Evolutionary conservation across 2,113 vertebrate species (phyloP), one percentile per base, ranked within the genome.

Genomic region (Talpa occidentalis): DNA sequence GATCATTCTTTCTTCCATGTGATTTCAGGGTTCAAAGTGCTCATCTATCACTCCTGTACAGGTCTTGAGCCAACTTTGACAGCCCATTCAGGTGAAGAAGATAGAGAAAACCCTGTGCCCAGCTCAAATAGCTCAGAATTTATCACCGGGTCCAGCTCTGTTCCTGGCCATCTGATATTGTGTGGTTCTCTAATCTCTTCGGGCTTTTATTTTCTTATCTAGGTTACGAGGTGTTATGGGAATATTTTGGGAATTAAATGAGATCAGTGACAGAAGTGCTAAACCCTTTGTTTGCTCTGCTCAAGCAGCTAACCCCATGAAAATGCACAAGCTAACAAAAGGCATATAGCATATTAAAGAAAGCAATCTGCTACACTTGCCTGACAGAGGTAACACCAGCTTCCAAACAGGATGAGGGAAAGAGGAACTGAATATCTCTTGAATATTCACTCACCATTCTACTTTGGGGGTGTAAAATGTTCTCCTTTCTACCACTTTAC

Each of bases 191-290:
- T 92, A 77, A 66, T 30, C 56, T 77, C 83, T 37, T 37, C 64
- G 35, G n/a, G 49, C 56, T 28, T 86, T 87, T 44, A 83, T n/a
- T 79, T 69, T 24, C 17, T 82, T 93, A 6, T 52, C 62, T 70
- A 15, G 4, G 14, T n/a, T 56, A 52, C 19, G 89, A 17, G 42
- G 3, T 37, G 26, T 72, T 56, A 14, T 42, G 60, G 2, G 17
- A 49, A 32, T 82, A 21, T 87, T 90, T 32, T 94, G 6, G 35
- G 84, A 85, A 66, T 94, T 60, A 73, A 77, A 52, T 94, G 64
- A 89, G 60, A 32, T 67, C 21, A 35, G 16, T 80, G 47, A 24
- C 24, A 19, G 37, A 77, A 91, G 40, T 26, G 40, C 28, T 84
- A n/a, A 93, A 79, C 56, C 28, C n/a, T 49, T 64, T 30, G 2